A percentile compares a stretch with the other conserved stretches of the same genome.
These are phyloP conservation scores for Netelia fuscicornis DNA, from an alignment of 2,888 invertebrate genomes.

Conservation along the genomic window DNA sequence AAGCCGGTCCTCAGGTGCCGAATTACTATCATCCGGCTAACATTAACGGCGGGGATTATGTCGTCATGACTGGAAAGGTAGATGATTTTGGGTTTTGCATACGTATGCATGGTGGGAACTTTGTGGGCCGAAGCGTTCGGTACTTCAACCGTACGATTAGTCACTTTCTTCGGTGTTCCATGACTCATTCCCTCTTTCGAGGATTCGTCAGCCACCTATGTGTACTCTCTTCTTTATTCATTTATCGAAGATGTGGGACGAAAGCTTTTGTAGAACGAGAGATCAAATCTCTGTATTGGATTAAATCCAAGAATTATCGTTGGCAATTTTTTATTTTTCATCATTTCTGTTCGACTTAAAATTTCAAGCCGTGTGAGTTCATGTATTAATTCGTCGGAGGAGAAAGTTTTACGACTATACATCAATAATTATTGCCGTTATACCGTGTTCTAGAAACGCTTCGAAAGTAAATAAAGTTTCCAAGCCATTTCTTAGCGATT, in stretches of 20 bases:
- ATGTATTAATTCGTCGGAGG: not conserved
- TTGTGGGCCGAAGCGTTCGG: not conserved
- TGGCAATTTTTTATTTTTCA: not conserved
- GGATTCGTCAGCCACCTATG: not conserved
- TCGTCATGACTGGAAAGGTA: constrained; percentile 92
- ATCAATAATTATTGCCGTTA: no score
- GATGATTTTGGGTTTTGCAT: not conserved
- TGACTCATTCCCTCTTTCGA: constrained; percentile 49
- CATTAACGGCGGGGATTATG: constrained; percentile 91
- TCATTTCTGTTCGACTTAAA: not conserved
- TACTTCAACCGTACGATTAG: constrained; percentile 26
- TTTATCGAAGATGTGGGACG: not conserved
- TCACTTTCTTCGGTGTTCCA: constrained; percentile 25
- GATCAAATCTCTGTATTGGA: not conserved
- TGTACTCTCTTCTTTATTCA: not conserved
- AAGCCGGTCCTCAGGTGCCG: constrained; percentile 85
- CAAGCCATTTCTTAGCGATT: no score
- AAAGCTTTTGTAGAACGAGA: not conserved
- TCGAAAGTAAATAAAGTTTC: no score
- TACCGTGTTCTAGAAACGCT: no score
- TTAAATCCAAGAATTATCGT: not conserved
- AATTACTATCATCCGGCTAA: constrained; percentile 87
- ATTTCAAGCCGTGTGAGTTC: not conserved
- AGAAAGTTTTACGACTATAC: not conserved
- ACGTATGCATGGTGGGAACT: not conserved